Base-by-base conservation (phyloP, 2,797 vertebrate species). In the Hylomyscus alleni region DNA sequence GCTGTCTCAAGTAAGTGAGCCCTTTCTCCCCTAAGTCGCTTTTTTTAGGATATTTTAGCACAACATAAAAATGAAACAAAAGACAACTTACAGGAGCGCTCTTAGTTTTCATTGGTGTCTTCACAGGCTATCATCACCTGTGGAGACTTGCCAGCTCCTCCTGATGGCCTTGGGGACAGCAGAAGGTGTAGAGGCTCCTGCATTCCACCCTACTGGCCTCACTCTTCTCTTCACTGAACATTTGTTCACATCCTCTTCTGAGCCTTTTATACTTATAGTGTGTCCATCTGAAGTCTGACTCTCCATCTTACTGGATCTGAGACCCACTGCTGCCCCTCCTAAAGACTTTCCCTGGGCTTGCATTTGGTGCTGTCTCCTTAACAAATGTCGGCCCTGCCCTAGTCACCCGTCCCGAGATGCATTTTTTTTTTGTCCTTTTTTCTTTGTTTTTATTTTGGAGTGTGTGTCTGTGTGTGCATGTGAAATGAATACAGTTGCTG, bases 181-280 rank as follows among this genome's bases (percentile, higher is more conserved):
- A 47, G 72, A 47, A 62, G 37, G n/a, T n/a, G 29, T 34, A 47
- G 54, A 47, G 29, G 72, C 11, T 34, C 54, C 19, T 47, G 13
- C 17, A 20, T 29, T 10, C 19, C 7, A 34, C 52, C 26, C 37
- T 54, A 26, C 50, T 40, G 15, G 17, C 11, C 17, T 54, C 17
- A 1, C 11, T 44, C 73, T 34, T 0, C 31, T 37, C 34, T 22
- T 9, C 5, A 14, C 6, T 52, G 6, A 17, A 2, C 20, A 6
- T 0, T 0, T 19, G 17, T 26, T 37, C 0, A 6, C 26, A 50
- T 93, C 87, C 56, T 80, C 1, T 34, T 44, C 34, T 24, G 29
- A 26, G 52, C 19, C 31, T 62, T 15, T 31, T 0, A 60, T 60
- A 2, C 3, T 22, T 44, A 50, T 0, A 12, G 2, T 4, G 8